phyloP scores from a whole-genome alignment of 1,140 invertebrate genomes.

The Eriocheir sinensis region DNA sequence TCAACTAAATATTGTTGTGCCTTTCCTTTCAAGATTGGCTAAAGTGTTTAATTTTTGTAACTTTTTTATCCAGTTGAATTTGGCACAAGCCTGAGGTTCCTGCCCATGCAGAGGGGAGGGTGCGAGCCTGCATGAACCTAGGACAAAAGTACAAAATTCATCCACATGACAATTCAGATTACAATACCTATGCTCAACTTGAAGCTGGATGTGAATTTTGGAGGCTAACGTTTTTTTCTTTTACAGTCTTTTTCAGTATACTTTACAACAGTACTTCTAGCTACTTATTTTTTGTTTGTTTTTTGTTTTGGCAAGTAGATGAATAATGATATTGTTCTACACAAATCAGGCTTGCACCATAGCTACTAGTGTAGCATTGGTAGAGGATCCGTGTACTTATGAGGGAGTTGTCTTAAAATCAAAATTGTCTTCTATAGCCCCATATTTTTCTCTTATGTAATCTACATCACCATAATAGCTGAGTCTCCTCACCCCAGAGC shows the following conservation, averaged over 20 bases:
- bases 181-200: slow-evolving; percentile 6
- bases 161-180: slow-evolving; percentile 1
- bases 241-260: not conserved
- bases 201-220: slow-evolving; percentile 23
- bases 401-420: not conserved
- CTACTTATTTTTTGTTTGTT: not conserved
- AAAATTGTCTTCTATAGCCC: not conserved
- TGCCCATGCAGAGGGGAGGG: not conserved
- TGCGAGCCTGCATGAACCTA: not conserved
- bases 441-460: not conserved
- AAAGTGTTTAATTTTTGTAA: not conserved
- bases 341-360: not conserved
- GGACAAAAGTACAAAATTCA: slow-evolving; percentile 25
- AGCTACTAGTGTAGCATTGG: not conserved
- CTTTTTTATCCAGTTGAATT: not conserved
- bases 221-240: not conserved
- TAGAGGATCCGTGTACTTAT: not conserved
- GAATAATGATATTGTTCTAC: slow-evolving; percentile 1
- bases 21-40: not conserved
- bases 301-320: not conserved
- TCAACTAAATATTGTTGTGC: not conserved
- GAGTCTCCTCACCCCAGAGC: slow-evolving; percentile 7
- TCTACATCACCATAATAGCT: not conserved
- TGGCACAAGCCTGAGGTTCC: not conserved
- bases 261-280: not conserved